These are phyloP conservation scores for Cerastis rubricosa DNA, from an alignment of 2,888 invertebrate genomes.

Conservation along the genomic window DNA sequence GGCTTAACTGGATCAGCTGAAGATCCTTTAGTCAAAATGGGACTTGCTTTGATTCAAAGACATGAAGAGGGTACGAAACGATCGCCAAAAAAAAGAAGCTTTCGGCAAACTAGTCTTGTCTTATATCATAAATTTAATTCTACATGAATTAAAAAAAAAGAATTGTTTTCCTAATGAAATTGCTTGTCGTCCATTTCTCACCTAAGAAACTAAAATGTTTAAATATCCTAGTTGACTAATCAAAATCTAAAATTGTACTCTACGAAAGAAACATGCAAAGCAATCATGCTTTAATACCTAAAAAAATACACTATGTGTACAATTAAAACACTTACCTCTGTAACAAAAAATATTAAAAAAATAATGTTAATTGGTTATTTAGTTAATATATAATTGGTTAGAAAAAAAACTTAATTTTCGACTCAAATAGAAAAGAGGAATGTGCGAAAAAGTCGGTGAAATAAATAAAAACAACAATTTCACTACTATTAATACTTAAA, in stretches of 20 bases:
- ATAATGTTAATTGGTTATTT: constrained; percentile 21
- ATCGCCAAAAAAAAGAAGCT: not conserved
- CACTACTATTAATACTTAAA: constrained; percentile 10
- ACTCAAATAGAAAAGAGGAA: constrained; percentile 78
- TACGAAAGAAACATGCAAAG: constrained; percentile 47
- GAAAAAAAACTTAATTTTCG: constrained; percentile 25
- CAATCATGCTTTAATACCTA: constrained; percentile 33
- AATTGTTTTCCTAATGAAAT: not conserved
- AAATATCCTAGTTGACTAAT: no score
- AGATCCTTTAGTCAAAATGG: not conserved
- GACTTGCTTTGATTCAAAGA: not conserved
- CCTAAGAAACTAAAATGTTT: no score
- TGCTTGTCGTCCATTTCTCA: not conserved
- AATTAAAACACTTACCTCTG: constrained; percentile 49
- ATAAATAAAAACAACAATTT: constrained; percentile 19
- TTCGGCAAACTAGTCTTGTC: not conserved
- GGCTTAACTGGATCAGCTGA: not conserved
- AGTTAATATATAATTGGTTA: constrained; percentile 30
- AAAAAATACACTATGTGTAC: not conserved
- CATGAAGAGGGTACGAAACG: not conserved
- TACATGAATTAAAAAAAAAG: not conserved
- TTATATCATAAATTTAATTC: not conserved
- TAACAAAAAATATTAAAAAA: constrained; percentile 6
- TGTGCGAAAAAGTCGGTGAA: constrained; percentile 87
- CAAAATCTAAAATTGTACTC: no score